A percentile compares a stretch with the other conserved stretches of the same genome.
Evolutionary conservation across 2,113 vertebrate genomes (phyloP).

Genomic region (Halcyon malimbica): DNA sequence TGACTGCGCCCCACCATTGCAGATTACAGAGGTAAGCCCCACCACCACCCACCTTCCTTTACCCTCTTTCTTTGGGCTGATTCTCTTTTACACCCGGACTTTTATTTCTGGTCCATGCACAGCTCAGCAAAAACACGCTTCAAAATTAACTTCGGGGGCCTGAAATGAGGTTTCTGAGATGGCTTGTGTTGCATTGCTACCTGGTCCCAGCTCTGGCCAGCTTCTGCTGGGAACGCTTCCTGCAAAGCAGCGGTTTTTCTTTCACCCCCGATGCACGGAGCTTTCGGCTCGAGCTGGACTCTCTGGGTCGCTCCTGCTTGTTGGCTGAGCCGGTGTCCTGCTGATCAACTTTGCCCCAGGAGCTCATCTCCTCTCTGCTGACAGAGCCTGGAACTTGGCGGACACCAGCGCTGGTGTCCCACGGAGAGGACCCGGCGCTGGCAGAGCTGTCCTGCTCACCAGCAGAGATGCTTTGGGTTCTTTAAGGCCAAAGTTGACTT

Average conservation of each 20-base stretch:
- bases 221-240: background rate
- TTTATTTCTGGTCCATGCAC: background rate
- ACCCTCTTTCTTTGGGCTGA: background rate
- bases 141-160: background rate
- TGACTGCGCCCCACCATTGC: constrained; percentile 83
- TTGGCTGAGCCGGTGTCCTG: background rate
- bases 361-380: background rate
- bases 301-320: constrained; percentile 24
- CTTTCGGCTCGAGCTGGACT: background rate
- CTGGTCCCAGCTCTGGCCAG: background rate
- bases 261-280: background rate
- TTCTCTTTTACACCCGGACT: background rate
- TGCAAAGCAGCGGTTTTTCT: background rate
- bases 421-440: background rate
- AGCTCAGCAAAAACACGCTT: constrained; percentile 21
- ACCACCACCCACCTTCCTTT: background rate
- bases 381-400: background rate
- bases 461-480: background rate
- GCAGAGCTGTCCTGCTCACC: background rate
- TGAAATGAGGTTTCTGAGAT: background rate
- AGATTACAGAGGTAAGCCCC: constrained; percentile 84
- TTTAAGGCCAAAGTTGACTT: constrained; percentile 28
- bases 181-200: background rate
- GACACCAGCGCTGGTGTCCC: accelerated
- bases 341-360: background rate